Base-by-base conservation (phyloP, 2,797 vertebrate genomes). In the Apogon hyalosoma region DNA sequence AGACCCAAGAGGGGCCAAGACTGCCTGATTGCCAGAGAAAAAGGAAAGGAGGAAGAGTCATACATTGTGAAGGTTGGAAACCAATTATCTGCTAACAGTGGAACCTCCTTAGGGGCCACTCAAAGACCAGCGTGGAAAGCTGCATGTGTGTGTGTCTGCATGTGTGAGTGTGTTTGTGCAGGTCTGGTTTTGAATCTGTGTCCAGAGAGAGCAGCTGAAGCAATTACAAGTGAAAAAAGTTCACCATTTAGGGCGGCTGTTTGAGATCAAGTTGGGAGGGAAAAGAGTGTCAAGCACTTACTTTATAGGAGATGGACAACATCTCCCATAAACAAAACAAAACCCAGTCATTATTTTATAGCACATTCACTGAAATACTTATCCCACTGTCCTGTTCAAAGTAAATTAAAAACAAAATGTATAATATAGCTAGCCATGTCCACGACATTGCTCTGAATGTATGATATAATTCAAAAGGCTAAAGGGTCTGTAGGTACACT, bases 31-130 rank as follows among this genome's bases (percentile, higher is more conserved):
- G 24, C 46, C 33, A 31, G 21, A 62, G 43, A 73, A 18, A 62
- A 63, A 24, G 18, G 59, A 52, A 63, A 60, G 24, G 47, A 71
- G 49, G 57, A 68, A 50, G 2, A 3, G 43, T 63, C 31, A 33
- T 24, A 57, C 56, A 69, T 73, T 79, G 64, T 84, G 64, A 80
- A 74, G 63, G 84, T 57, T 83, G 62, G 62, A 84, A 87, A 80
- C 79, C 84, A 89, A 80, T 86, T 89, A 87, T 87, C 75, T 77
- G 31, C 79, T 69, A 83, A 83, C 66, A 80, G 72, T 67, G 68
- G 51, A 49, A 65, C 62, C 50, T 82, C 79, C 72, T 69, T 31
- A 42, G 84, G 69, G 81, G 85, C 74, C 62, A 73, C 52, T 81
- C 7, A 6, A 65, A 81, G 31, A 77, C 55, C 58, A 63, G 68